Evolutionary conservation across 2,888 invertebrate species (phyloP), one percentile per base, ranked within the genome.

Genomic region (Platycheirus rosarum): DNA sequence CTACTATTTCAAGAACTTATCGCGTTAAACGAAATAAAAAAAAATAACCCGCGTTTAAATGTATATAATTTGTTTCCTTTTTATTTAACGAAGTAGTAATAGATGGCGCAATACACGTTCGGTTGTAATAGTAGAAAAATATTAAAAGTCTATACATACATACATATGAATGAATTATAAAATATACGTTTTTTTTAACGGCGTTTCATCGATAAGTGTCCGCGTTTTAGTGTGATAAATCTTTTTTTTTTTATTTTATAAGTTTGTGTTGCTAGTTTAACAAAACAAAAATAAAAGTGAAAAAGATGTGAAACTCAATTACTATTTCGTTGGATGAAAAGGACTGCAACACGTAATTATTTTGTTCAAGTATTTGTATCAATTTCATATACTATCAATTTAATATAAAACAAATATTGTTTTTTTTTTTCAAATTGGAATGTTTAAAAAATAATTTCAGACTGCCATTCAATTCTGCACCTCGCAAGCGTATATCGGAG

Each of bases 31-130:
- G 40, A 23, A 35, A 49, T 16, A 8, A n/a, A 13, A 32, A 63
- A 35, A 23, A 16, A 13, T 13, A 48, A 14, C 40, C n/a, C 63
- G 69, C 29, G 68, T 46, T 49, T 42, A 37, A 16, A 55, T 42
- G 23, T 55, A 40, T 63, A 23, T 73, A 44, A 55, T 65, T 75
- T 80, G 57, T 62, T 71, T 74, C 63, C 60, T 77, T 77, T 84
- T 73, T 80, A 71, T 76, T 74, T 85, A 85, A 85, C 85, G 85
- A 85, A 85, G 84, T 85, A 85, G 85, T 85, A 85, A 85, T 84
- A 84, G 73, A 85, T 70, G 70, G 51, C 70, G 82, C 48, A 57
- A 57, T 57, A 66, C 70, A 75, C 49, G 71, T 57, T 37, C 75
- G 69, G 75, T 65, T 23, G 8, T 23, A 40, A 16, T 42, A 35